Evolutionary conservation across 1,140 invertebrate species (phyloP).

Genomic region (Macrotrachela quadricornifera): DNA sequence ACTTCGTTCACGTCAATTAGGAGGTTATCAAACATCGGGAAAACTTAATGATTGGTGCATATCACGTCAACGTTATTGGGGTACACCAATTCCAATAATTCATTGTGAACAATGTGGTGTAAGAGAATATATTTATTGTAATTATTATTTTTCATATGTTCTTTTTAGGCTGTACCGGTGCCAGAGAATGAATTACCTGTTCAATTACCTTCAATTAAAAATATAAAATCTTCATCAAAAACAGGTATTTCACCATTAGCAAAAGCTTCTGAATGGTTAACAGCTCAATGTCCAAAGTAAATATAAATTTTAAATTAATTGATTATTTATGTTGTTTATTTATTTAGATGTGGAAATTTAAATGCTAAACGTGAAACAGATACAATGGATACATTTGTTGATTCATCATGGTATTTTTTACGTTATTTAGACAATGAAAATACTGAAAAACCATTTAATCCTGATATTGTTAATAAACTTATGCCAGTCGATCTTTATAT

Average conservation of each 20-base stretch:
- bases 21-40: conserved; percentile 41
- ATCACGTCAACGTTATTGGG: conserved; percentile 90
- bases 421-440: conserved; percentile 71
- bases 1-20: background rate
- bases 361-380: conserved; percentile 63
- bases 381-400: conserved; percentile 98
- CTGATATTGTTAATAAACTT: conserved; percentile 36
- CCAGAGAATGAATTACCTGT: conserved; percentile 53
- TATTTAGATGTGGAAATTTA: background rate
- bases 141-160: background rate
- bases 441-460: conserved; percentile 43
- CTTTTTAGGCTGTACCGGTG: conserved; percentile 52
- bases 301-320: too few species aligned
- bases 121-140: conserved; percentile 2
- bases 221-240: conserved; percentile 20
- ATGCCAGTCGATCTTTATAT: conserved; percentile 87
- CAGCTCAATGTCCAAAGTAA: conserved; percentile 49
- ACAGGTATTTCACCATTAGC: conserved; percentile 33
- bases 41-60: conserved; percentile 85
- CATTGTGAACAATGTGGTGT: conserved; percentile 54
- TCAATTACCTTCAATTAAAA: conserved; percentile 37
- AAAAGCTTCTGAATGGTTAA: conserved; percentile 39
- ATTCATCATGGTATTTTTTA: conserved; percentile 95
- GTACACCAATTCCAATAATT: conserved; percentile 91
- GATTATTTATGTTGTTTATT: background rate